phyloP scores from a whole-genome alignment of 2,888 invertebrate genomes.

The Agrilus mali region DNA sequence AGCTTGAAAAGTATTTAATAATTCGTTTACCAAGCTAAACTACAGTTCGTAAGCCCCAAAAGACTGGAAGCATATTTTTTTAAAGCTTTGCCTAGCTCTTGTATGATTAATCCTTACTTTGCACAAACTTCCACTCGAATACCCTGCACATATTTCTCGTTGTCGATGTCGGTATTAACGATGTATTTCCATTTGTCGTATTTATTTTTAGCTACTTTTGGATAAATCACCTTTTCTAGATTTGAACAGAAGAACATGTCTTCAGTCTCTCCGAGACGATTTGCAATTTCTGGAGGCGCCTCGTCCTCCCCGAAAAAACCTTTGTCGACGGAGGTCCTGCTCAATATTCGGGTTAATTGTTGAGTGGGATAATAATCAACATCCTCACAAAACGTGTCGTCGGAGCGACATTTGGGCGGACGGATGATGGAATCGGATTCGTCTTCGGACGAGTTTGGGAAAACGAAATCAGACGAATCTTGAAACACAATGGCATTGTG shows the following conservation, averaged over 20 bases:
- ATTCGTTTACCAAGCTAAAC: too few species aligned
- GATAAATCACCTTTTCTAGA: conserved; percentile 42
- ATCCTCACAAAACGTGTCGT: conserved; percentile 34
- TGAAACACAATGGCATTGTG: too few species aligned
- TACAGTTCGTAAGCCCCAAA: too few species aligned
- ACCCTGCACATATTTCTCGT: conserved; percentile 44
- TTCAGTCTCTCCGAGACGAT: conserved; percentile 21
- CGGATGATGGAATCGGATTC: conserved; percentile 14
- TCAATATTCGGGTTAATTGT: conserved; percentile 24
- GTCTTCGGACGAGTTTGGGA: conserved; percentile 19
- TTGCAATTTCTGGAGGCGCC: conserved; percentile 16
- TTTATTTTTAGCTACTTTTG: conserved; percentile 45
- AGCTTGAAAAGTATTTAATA: too few species aligned
- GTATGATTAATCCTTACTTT: conserved; percentile 38
- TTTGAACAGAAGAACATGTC: conserved; percentile 23
- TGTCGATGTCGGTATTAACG: conserved; percentile 47
- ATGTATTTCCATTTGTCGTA: conserved; percentile 56
- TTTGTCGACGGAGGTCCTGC: conserved; percentile 16
- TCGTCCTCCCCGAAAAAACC: conserved; percentile 21
- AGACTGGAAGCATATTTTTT: too few species aligned
- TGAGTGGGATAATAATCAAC: conserved; percentile 34
- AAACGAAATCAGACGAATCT: conserved; percentile 15
- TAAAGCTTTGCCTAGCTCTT: too few species aligned
- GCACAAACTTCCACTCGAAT: conserved; percentile 60
- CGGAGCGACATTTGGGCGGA: conserved; percentile 21